A percentile compares a stretch with the other conserved stretches of the same genome.
phyloP scores from a whole-genome alignment of 2,113 vertebrate species.

The Hiodon tergisus region DNA sequence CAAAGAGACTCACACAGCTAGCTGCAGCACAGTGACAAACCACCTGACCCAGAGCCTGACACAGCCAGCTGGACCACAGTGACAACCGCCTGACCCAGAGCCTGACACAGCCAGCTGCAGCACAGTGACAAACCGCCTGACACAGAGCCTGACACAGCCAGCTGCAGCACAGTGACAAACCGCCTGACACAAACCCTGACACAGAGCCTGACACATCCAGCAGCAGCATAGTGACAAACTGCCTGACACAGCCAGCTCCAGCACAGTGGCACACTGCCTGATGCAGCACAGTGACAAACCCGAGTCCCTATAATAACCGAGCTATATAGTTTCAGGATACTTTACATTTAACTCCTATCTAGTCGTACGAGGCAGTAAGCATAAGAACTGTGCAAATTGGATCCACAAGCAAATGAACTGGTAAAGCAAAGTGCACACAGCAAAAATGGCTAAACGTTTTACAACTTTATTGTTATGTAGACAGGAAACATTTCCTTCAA shows the following conservation, averaged over 20 bases:
- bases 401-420: neutral
- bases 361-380: neutral
- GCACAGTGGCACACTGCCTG: neutral
- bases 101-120: slow-evolving; percentile 41
- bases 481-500: too few species aligned
- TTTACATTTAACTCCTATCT: neutral
- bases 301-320: neutral
- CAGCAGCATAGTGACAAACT: neutral
- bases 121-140: slow-evolving; percentile 25
- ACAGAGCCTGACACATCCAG: neutral
- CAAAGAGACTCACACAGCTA: too few species aligned
- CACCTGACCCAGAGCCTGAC: too few species aligned
- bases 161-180: neutral
- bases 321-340: too few species aligned
- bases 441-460: too few species aligned
- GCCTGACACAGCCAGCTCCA: neutral
- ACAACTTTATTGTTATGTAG: too few species aligned
- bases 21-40: neutral
- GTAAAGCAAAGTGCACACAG: neutral
- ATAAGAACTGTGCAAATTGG: neutral
- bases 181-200: neutral
- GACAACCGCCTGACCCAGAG: neutral
- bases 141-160: neutral
- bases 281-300: neutral
- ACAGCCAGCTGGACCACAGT: neutral